phyloP scores from a whole-genome alignment of 2,888 invertebrate genomes.

The Chrysomela aeneicollis region DNA sequence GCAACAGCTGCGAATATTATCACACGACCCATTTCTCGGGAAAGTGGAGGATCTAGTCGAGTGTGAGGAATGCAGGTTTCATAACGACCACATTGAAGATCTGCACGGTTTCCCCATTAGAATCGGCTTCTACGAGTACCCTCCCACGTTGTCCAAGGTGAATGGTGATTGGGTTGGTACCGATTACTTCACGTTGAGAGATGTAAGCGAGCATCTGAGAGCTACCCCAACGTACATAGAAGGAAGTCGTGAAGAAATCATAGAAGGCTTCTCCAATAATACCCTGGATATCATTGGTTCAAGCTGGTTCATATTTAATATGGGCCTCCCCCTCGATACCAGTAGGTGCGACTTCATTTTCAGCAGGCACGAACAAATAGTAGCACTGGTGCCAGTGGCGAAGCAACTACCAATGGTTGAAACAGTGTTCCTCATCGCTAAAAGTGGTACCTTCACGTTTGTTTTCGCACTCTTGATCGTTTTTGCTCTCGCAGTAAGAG shows the following conservation, averaged over 20 bases:
- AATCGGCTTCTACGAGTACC: neutral
- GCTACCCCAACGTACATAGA: neutral
- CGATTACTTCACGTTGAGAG: neutral
- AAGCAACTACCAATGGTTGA: neutral
- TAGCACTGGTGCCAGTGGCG: neutral
- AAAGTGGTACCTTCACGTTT: neutral
- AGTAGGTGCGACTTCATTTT: neutral
- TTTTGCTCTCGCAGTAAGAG: neutral
- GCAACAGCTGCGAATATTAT: neutral
- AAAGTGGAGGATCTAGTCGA: neutral
- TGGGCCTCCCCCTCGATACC: neutral
- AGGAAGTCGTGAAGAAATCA: neutral
- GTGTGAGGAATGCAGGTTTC: neutral
- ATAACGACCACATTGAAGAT: neutral
- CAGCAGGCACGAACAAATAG: neutral
- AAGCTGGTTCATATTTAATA: neutral
- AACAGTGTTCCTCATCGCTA: neutral
- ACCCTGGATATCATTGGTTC: neutral
- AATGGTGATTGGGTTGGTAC: neutral
- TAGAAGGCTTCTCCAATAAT: neutral
- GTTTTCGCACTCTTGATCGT: neutral
- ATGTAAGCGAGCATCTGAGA: neutral
- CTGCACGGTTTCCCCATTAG: neutral
- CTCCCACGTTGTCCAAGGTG: neutral
- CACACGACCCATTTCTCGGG: neutral